These are phyloP conservation scores for Bradypus variegatus DNA, from an alignment of 2,797 vertebrate genomes.

Conservation along the genomic window DNA sequence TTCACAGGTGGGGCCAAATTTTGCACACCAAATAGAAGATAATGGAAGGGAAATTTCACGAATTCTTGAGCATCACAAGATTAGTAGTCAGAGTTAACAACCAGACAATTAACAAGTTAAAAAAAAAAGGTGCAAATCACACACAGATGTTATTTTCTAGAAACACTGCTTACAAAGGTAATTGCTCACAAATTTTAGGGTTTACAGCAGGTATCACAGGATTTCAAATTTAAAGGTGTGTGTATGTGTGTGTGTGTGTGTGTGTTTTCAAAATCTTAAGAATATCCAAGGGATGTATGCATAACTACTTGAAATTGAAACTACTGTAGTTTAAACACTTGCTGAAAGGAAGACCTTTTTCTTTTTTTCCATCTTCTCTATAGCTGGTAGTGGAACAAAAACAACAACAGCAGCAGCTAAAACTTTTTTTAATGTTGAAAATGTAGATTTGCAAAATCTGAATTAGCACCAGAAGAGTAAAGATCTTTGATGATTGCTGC, in stretches of 20 bases:
- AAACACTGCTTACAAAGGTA: slow-evolving; percentile 65
- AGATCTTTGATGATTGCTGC: not conserved
- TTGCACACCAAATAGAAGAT: slow-evolving; percentile 24
- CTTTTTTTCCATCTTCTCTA: slow-evolving; percentile 35
- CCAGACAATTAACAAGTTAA: slow-evolving; percentile 66
- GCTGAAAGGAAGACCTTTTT: slow-evolving; percentile 23
- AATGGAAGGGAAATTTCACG: slow-evolving; percentile 8
- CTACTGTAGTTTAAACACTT: slow-evolving; percentile 34
- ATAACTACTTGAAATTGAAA: slow-evolving; percentile 51
- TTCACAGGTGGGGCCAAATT: slow-evolving; percentile 27
- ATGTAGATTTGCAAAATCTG: not conserved
- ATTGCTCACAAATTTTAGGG: slow-evolving; percentile 66
- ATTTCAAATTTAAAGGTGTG: slow-evolving; percentile 56
- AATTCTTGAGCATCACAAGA: slow-evolving; percentile 22
- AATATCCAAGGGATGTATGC: slow-evolving; percentile 50
- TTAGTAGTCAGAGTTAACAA: slow-evolving; percentile 62
- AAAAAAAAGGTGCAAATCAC: slow-evolving; percentile 61
- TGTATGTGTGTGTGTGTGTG: too few relatives aligned
- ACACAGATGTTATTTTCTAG: slow-evolving; percentile 66
- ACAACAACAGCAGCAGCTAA: not conserved
- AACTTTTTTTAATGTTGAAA: not conserved
- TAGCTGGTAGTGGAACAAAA: not conserved
- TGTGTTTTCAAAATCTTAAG: slow-evolving; percentile 55
- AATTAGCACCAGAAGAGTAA: not conserved
- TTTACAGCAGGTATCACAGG: slow-evolving; percentile 61